Base-by-base conservation (phyloP, 2,888 invertebrate species). In the Athetis lepigone region DNA sequence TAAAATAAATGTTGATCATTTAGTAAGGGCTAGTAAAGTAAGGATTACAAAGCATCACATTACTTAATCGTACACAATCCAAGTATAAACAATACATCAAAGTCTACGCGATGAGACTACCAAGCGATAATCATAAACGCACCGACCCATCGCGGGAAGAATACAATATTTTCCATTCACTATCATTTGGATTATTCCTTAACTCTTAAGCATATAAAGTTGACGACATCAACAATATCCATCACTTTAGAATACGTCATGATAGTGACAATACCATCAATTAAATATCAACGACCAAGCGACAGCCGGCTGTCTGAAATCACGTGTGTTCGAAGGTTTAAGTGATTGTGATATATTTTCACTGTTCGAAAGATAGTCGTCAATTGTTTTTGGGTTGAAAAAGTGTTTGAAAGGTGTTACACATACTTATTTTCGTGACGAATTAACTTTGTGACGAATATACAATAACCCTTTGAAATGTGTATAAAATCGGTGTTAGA, bases 121-220 rank as follows among this genome's bases (percentile, higher is more conserved):
- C 25, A 63, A 74, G 33, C 29, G 9, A 11, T 21, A 18, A 29
- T 63, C 73, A 55, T 69, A 72, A 63, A 74, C 19, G 43, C 19
- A 54, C 71, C 71, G 71, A 21, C 56, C 16, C 2, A 6, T 3
- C 50, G 33, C 21, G 1, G 0, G 6, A 19, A 18, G 74, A 63
- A 72, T 74, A 72, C 19, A 40, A 55, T 58, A 69, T 74, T 72
- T 70, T 72, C 71, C 71, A 74, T 72, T 72, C 45, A 0, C 57
- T 58, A 61, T 61, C 51, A 68, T 71, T 42, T 36, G 13, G 50
- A 55, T 72, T 55, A 72, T 72, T 72, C 70, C 60, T 66, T 46
- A 55, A 27, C 29, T 58, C 49, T 21, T 43, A 21, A 42, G 19
- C 56, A 63, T 72, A 74, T 69, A 72, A 58, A 57, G 25, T 36